phyloP scores from a whole-genome alignment of 37 sponge, comb jelly and placozoan species.

The Haliclona indistincta region DNA sequence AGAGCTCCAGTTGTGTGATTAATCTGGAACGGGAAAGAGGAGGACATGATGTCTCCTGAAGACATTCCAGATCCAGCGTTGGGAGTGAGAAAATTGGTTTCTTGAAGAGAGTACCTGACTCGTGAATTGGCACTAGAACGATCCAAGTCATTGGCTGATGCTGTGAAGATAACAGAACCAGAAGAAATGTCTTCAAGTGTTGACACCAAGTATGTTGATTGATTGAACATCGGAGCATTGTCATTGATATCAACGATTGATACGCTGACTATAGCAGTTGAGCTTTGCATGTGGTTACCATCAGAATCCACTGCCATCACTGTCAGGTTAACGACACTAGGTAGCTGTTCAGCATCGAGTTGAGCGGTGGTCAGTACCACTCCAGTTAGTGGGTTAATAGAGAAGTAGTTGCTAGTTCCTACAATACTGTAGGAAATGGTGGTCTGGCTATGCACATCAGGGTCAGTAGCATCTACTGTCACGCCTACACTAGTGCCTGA shows the following conservation, averaged over 20 bases:
- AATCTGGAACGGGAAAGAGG: slow-evolving; percentile 23
- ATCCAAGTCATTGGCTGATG: slow-evolving; percentile 41
- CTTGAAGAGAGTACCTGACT: slow-evolving; percentile 18
- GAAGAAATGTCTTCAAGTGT: slow-evolving; percentile 28
- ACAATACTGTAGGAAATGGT: slow-evolving; percentile 32
- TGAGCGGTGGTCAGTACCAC: slow-evolving; percentile 1
- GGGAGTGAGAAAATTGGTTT: background rate
- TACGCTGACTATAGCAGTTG: slow-evolving; percentile 18
- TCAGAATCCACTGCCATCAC: slow-evolving; percentile 59
- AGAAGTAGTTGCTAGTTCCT: background rate
- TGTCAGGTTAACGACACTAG: background rate
- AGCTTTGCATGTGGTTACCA: background rate
- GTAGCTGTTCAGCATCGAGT: slow-evolving; percentile 31
- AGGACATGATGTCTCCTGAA: background rate
- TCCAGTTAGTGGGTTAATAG: slow-evolving; percentile 33
- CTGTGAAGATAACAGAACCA: background rate
- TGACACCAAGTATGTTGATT: background rate
- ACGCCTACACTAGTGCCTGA: slow-evolving; percentile 22
- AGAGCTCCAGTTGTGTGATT: slow-evolving; percentile 35
- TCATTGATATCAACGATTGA: slow-evolving; percentile 64
- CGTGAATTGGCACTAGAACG: slow-evolving; percentile 13
- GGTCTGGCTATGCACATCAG: slow-evolving; percentile 25
- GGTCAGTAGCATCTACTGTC: slow-evolving; percentile 43
- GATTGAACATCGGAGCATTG: slow-evolving; percentile 52
- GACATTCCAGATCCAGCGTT: slow-evolving; percentile 24